phyloP scores from a whole-genome alignment of 1,140 invertebrate species.

The Pseudomyrmex concolor region DNA sequence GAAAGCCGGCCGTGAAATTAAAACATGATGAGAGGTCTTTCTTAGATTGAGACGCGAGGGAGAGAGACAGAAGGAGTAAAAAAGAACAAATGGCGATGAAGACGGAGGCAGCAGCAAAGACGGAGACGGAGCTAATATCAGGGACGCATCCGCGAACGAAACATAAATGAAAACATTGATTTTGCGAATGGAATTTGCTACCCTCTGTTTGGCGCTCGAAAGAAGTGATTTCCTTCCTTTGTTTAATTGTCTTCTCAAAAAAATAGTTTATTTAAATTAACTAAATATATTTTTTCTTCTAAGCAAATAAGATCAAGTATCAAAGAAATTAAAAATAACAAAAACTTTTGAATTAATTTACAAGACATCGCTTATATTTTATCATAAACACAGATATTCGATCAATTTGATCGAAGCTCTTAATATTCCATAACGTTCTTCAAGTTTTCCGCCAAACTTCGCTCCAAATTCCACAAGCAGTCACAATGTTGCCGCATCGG shows the following conservation, averaged over 20 bases:
- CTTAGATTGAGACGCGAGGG: slow-evolving; percentile 80
- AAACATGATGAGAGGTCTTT: slow-evolving; percentile 81
- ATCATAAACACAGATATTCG: no score
- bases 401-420: neutral
- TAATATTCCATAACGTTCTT: slow-evolving; percentile 1
- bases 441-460: neutral
- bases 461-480: neutral
- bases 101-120: slow-evolving; percentile 28
- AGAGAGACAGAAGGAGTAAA: slow-evolving; percentile 59
- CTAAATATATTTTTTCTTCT: neutral
- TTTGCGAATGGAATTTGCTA: slow-evolving; percentile 9
- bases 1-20: slow-evolving; percentile 82
- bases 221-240: slow-evolving; percentile 6
- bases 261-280: no score
- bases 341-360: neutral
- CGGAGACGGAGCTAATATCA: slow-evolving; percentile 45
- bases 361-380: neutral
- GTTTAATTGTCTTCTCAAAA: slow-evolving; percentile 1
- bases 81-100: slow-evolving; percentile 35
- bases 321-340: neutral
- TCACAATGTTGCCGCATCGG: slow-evolving; percentile 52
- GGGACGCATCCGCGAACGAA: slow-evolving; percentile 53
- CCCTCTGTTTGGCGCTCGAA: neutral
- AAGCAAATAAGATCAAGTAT: neutral
- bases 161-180: slow-evolving; percentile 54